These are phyloP conservation scores for Noctilio leporinus DNA, from an alignment of 2,113 vertebrate species.

Conservation along the genomic window DNA sequence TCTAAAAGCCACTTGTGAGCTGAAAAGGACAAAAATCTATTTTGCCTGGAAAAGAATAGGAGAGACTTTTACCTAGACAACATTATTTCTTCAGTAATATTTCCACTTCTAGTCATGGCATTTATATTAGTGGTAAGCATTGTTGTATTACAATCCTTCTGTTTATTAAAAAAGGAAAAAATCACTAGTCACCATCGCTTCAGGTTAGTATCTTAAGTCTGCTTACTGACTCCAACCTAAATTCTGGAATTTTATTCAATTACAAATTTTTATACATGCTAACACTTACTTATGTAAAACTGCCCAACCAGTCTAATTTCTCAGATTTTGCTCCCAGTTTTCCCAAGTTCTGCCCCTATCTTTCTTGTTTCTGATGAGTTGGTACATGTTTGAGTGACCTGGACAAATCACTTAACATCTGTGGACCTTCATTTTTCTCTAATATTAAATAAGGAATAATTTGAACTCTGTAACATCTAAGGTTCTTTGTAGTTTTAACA, in stretches of 20 bases:
- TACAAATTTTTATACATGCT: not conserved
- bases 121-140: not conserved
- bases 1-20: not conserved
- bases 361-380: constrained; percentile 3
- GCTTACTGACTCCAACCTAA: not conserved
- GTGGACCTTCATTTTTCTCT: not conserved
- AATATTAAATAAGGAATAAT: not conserved
- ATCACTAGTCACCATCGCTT: not conserved
- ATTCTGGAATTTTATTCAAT: not conserved
- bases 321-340: not conserved
- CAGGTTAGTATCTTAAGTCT: not conserved
- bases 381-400: not conserved
- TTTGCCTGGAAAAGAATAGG: not conserved
- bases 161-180: not conserved
- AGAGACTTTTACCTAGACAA: not conserved
- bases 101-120: not conserved
- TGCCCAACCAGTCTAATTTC: not conserved
- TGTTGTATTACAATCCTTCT: not conserved
- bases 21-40: not conserved
- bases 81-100: not conserved
- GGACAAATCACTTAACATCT: not conserved
- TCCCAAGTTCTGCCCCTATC: not conserved
- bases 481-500: not conserved
- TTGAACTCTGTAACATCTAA: not conserved
- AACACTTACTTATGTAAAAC: not conserved